Evolutionary conservation across 1,140 invertebrate species (phyloP).

Genomic region (Sitobion miscanthi): DNA sequence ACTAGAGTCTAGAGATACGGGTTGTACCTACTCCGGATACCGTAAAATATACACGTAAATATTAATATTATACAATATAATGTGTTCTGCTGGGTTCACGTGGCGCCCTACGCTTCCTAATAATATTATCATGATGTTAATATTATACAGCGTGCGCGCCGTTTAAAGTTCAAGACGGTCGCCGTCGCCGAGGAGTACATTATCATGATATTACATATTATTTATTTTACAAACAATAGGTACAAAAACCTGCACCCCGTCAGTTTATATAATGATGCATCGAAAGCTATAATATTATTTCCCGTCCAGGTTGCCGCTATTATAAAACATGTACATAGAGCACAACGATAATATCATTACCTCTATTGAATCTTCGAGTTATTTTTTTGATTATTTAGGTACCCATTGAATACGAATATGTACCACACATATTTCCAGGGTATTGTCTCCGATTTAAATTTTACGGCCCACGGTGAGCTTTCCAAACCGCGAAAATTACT

Average conservation of each 20-base stretch:
- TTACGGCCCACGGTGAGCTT: not conserved
- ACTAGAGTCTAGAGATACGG: not conserved
- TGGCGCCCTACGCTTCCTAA: not conserved
- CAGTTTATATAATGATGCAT: not conserved
- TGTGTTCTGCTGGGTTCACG: not conserved
- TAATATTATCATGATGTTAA: not conserved
- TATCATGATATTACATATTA: not conserved
- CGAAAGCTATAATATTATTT: not conserved
- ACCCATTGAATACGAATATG: not conserved
- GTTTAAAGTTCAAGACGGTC: not conserved
- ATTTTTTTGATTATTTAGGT: too few relatives aligned
- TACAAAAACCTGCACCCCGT: not conserved
- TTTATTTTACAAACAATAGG: not conserved
- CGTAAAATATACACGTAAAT: conserved; percentile 1
- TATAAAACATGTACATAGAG: not conserved
- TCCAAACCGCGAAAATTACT: too few relatives aligned
- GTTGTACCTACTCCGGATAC: not conserved
- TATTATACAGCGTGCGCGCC: not conserved
- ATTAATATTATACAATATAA: not conserved
- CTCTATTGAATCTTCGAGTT: too few relatives aligned
- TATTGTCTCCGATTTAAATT: not conserved
- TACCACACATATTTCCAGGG: not conserved
- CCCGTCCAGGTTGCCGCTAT: not conserved
- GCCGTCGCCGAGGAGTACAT: not conserved
- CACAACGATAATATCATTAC: not conserved